Evolutionary conservation across 2,113 vertebrate species (phyloP).

Genomic region (Heterocephalus glaber): DNA sequence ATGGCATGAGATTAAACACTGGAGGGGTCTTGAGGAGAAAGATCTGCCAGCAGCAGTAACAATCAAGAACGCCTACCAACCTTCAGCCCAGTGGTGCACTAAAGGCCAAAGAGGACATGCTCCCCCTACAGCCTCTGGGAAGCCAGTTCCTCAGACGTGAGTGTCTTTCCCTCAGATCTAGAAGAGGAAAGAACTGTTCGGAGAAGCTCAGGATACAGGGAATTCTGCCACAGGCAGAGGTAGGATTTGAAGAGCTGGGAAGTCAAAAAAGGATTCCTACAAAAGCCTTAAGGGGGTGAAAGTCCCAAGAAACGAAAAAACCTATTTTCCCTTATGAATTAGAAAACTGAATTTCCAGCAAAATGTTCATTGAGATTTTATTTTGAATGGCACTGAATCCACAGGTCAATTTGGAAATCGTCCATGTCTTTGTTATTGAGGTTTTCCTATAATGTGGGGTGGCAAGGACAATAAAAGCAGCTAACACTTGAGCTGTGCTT

Average conservation of each 20-base stretch:
- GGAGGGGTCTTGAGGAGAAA: background rate
- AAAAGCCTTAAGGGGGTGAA: background rate
- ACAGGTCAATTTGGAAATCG: background rate
- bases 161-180: background rate
- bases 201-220: background rate
- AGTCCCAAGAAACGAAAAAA: background rate
- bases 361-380: background rate
- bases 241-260: background rate
- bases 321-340: background rate
- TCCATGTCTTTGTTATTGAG: background rate
- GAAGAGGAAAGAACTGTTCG: background rate
- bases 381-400: background rate
- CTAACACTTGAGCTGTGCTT: background rate
- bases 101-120: background rate
- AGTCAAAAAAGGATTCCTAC: background rate
- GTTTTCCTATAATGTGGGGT: background rate
- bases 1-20: background rate
- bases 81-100: no score
- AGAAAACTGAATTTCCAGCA: background rate
- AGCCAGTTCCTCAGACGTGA: background rate
- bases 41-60: background rate
- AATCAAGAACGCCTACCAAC: background rate
- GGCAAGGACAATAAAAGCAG: background rate
- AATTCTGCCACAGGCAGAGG: background rate
- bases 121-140: background rate